phyloP scores from a whole-genome alignment of 2,113 vertebrate genomes.

The Bujurquina vittata region DNA sequence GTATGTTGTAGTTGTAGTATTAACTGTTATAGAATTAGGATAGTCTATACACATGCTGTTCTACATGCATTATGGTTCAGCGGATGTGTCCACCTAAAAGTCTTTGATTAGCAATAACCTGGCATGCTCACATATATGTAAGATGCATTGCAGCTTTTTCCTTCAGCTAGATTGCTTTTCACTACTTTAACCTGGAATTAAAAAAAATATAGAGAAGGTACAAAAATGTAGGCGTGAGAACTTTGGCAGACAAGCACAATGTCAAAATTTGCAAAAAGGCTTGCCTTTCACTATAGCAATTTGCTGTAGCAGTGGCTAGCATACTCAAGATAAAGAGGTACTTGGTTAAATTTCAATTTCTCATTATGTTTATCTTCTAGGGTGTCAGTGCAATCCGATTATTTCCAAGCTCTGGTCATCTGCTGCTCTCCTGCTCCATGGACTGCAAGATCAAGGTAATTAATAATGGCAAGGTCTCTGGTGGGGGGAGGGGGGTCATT shows the following conservation, averaged over 20 bases:
- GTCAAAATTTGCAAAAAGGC: background rate
- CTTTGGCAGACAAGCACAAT: background rate
- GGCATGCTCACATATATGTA: background rate
- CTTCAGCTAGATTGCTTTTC: background rate
- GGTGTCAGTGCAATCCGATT: conserved; percentile 96
- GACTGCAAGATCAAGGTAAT: conserved; percentile 98
- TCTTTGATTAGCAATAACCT: background rate
- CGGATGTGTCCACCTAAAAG: background rate
- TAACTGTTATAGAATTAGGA: background rate
- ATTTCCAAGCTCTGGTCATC: conserved; percentile 93
- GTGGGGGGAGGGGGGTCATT: background rate
- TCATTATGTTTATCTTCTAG: conserved; percentile 63
- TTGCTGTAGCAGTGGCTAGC: background rate
- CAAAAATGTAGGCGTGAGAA: background rate
- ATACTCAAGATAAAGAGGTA: background rate
- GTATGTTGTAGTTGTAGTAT: no score
- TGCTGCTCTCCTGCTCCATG: conserved; percentile 95
- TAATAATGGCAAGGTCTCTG: background rate
- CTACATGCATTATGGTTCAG: background rate
- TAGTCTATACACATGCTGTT: background rate
- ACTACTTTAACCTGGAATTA: background rate
- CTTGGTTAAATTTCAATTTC: background rate
- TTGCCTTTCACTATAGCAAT: background rate
- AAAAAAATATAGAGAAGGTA: background rate
- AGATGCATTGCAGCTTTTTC: background rate